Evolutionary conservation across 2,888 invertebrate species (phyloP).

Genomic region (Lymantria monacha): DNA sequence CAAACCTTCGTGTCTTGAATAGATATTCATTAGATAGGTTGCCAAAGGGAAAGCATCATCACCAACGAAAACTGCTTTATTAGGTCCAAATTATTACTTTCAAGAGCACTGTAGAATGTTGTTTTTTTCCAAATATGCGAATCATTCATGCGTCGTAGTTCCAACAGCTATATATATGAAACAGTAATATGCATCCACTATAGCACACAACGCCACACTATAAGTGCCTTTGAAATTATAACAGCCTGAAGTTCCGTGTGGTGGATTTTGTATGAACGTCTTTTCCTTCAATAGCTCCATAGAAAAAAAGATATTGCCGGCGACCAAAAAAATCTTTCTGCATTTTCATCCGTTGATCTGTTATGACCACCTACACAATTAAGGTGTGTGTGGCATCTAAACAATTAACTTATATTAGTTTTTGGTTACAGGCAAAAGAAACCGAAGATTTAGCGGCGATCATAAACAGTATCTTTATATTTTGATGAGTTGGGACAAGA

Average conservation of each 20-base stretch:
- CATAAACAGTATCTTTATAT: conserved; percentile 32
- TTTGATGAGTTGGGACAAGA: conserved; percentile 35
- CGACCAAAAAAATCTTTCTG: conserved; percentile 33
- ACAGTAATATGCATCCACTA: conserved; percentile 16
- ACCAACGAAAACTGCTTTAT: too few relatives aligned
- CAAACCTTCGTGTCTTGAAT: conserved; percentile 2
- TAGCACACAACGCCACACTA: conserved; percentile 13
- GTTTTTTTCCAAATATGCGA: neutral
- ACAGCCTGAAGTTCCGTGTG: conserved; percentile 9
- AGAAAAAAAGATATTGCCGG: conserved; percentile 40
- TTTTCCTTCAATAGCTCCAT: conserved; percentile 25
- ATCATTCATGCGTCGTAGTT: neutral
- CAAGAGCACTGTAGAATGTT: too few relatives aligned
- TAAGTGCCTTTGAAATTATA: conserved; percentile 12
- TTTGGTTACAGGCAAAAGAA: conserved; percentile 25
- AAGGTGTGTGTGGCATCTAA: conserved; percentile 30
- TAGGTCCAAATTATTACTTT: too few relatives aligned
- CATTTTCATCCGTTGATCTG: conserved; percentile 35
- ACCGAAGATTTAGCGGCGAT: conserved; percentile 27
- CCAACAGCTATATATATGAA: conserved; percentile 10
- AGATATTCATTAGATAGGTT: conserved; percentile 4
- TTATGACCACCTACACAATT: too few relatives aligned
- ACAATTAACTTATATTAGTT: conserved; percentile 30
- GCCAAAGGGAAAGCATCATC: conserved; percentile 4
- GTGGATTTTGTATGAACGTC: conserved; percentile 18